phyloP scores from a whole-genome alignment of 2,113 vertebrate species.

The Manacus vitellinus region DNA sequence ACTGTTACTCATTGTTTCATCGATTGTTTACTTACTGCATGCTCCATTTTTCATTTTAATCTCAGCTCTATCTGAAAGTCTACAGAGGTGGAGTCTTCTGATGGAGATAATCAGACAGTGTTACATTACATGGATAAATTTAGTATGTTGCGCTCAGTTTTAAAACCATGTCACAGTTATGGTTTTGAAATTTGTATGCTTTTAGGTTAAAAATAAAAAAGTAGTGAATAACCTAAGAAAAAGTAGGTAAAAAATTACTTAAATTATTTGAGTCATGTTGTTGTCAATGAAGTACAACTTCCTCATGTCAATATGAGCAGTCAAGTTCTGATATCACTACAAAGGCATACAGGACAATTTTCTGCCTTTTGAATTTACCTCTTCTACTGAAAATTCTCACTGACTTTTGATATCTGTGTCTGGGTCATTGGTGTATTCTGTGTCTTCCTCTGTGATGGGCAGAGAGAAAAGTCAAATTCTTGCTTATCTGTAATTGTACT shows the following conservation, averaged over 20 bases:
- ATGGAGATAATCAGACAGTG: neutral
- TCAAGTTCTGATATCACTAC: neutral
- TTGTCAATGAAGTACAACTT: neutral
- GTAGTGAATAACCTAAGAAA: neutral
- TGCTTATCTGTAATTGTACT: neutral
- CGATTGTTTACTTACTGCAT: neutral
- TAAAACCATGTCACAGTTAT: neutral
- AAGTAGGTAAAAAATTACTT: neutral
- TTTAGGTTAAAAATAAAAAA: neutral
- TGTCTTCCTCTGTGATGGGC: neutral
- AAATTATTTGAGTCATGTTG: neutral
- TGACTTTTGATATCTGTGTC: neutral
- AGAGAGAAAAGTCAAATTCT: neutral
- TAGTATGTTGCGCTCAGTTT: neutral
- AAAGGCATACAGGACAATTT: neutral
- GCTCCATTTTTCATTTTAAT: neutral
- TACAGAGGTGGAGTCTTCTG: neutral
- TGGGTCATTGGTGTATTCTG: neutral
- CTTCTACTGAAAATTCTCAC: neutral
- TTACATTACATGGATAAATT: neutral
- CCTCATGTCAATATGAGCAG: rapidly evolving
- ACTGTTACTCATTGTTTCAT: neutral
- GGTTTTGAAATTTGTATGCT: neutral
- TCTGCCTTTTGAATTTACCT: neutral
- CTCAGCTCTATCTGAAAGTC: neutral